phyloP scores from a whole-genome alignment of 1,140 invertebrate species.

The Pectinophora gossypiella region DNA sequence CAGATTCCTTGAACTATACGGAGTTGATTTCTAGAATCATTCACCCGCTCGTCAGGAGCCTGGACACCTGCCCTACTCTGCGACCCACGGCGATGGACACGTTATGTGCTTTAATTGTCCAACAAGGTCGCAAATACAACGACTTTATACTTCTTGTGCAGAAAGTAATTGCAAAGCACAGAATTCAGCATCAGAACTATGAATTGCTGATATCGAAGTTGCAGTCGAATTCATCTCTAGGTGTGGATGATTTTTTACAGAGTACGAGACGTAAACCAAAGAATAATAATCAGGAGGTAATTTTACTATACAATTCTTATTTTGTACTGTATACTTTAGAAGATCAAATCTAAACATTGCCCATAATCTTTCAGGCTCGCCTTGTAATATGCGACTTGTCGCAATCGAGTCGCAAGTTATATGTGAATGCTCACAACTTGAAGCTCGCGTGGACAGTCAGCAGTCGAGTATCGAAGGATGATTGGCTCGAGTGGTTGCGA shows the following conservation, averaged over 20 bases:
- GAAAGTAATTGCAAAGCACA: slow-evolving; percentile 88
- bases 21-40: slow-evolving; percentile 95
- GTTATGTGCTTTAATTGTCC: slow-evolving; percentile 89
- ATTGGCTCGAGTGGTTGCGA: slow-evolving; percentile 98
- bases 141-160: slow-evolving; percentile 95
- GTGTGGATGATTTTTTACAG: slow-evolving; percentile 80
- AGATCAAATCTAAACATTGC: background rate
- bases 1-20: slow-evolving; percentile 92
- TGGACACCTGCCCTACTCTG: slow-evolving; percentile 89
- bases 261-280: slow-evolving; percentile 66
- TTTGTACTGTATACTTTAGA: background rate
- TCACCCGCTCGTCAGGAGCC: slow-evolving; percentile 90
- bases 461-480: slow-evolving; percentile 95
- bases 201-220: slow-evolving; percentile 85
- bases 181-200: slow-evolving; percentile 88
- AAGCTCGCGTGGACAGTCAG: slow-evolving; percentile 94
- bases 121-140: slow-evolving; percentile 92
- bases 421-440: slow-evolving; percentile 88
- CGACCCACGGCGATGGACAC: slow-evolving; percentile 92
- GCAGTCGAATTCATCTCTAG: slow-evolving; percentile 78
- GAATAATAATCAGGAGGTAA: slow-evolving; percentile 71
- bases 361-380: slow-evolving; percentile 48
- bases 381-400: slow-evolving; percentile 77
- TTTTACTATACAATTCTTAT: too few relatives aligned
- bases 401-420: slow-evolving; percentile 85